These are phyloP conservation scores for Dipodomys spectabilis DNA, from an alignment of 2,113 vertebrate species.

Conservation along the genomic window DNA sequence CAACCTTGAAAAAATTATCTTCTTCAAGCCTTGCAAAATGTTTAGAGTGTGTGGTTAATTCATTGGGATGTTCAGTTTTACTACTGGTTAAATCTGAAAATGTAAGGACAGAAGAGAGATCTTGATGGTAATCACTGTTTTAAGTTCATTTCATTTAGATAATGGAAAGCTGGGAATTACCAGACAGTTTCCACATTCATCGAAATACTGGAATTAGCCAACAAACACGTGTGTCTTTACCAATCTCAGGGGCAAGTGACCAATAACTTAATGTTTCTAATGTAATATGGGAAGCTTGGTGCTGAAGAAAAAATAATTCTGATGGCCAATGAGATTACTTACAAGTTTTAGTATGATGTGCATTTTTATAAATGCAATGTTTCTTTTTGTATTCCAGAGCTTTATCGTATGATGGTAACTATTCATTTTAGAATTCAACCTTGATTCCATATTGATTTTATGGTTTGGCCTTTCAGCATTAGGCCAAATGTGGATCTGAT, in stretches of 20 bases:
- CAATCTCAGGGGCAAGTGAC: background rate
- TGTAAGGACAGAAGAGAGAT: background rate
- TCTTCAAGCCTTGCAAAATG: background rate
- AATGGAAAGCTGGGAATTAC: background rate
- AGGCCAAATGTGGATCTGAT: background rate
- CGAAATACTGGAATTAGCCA: background rate
- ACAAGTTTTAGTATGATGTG: background rate
- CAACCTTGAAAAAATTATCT: background rate
- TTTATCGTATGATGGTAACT: background rate
- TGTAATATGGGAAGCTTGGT: background rate
- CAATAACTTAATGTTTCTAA: background rate
- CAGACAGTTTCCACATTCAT: background rate
- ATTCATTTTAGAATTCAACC: background rate
- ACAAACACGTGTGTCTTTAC: background rate
- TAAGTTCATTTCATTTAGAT: background rate
- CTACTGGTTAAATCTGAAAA: background rate
- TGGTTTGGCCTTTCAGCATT: background rate
- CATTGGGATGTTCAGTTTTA: background rate
- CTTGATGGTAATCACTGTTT: background rate
- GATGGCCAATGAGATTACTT: background rate
- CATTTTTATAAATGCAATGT: background rate
- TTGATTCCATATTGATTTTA: conserved; percentile 8
- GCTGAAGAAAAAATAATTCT: background rate
- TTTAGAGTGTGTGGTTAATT: background rate
- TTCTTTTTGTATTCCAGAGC: background rate